Conservation (phyloP, 2,797 vertebrate genomes). For the Gephyroberyx darwinii region DNA sequence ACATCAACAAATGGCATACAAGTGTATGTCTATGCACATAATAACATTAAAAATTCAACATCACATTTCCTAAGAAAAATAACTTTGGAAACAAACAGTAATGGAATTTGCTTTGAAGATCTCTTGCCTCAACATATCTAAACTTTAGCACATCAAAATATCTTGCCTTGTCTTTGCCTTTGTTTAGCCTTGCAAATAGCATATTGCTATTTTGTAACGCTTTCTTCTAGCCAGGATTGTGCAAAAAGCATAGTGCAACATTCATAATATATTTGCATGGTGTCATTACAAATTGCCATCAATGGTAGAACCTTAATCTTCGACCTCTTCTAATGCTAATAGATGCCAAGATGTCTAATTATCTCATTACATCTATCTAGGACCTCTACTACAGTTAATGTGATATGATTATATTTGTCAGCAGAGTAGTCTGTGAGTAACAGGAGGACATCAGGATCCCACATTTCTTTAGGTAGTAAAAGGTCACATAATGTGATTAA, state of each 20-base stretch:
- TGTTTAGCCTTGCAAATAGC: background rate
- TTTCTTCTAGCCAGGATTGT: background rate
- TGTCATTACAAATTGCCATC: too few relatives aligned
- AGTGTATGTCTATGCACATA: background rate
- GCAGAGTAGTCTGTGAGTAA: background rate
- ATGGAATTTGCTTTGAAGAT: slow-evolving; percentile 25
- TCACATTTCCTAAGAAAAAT: slow-evolving; percentile 14
- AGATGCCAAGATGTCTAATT: slow-evolving; percentile 13
- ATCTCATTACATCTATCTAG: slow-evolving; percentile 33
- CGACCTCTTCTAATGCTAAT: too few relatives aligned
- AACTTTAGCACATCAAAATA: background rate
- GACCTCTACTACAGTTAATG: slow-evolving; percentile 24
- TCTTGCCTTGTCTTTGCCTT: background rate
- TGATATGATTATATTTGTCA: slow-evolving; percentile 25
- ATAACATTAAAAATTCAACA: slow-evolving; percentile 4
- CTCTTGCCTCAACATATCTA: background rate
- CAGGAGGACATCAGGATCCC: background rate
- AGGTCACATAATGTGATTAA: background rate
- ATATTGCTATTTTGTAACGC: too few relatives aligned
- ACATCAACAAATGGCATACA: too few relatives aligned
- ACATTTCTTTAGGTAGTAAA: background rate
- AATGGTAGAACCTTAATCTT: too few relatives aligned
- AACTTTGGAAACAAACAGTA: slow-evolving; percentile 24
- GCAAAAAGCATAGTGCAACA: background rate
- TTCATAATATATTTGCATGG: background rate